A percentile compares a stretch with the other conserved stretches of the same genome.
phyloP scores from a whole-genome alignment of 2,113 vertebrate species.

The Nicator chloris region DNA sequence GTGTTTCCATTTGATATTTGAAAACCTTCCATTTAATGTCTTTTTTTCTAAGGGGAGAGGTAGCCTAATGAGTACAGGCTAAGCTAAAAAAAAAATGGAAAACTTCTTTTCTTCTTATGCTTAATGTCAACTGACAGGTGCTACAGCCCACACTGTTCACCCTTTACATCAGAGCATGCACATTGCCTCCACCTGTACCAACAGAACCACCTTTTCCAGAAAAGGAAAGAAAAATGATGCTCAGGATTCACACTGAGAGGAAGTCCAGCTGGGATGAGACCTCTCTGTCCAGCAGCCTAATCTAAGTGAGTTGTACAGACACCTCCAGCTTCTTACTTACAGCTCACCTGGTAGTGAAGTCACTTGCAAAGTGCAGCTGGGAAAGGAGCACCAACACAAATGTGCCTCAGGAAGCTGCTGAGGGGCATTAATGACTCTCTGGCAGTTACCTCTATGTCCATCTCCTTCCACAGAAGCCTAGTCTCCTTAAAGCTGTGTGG shows the following conservation, averaged over 20 bases:
- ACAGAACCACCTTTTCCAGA: not conserved
- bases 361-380: not conserved
- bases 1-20: constrained; percentile 21
- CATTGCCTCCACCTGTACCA: not conserved
- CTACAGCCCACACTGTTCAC: not conserved
- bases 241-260: not conserved
- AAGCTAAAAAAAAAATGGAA: not conserved
- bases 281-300: not conserved
- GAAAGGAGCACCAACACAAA: not conserved
- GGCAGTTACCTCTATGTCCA: fast-evolving
- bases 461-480: not conserved
- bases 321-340: not conserved
- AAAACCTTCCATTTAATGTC: not conserved
- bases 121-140: not conserved
- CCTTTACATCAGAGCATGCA: not conserved
- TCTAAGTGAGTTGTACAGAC: not conserved
- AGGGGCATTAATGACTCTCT: not conserved
- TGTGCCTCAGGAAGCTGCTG: not conserved
- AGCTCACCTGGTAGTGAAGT: not conserved
- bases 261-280: not conserved
- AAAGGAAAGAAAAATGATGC: not conserved
- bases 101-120: not conserved
- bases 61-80: not conserved
- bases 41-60: not conserved
- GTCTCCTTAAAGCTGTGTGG: not conserved